Evolutionary conservation across 2,888 invertebrate genomes (phyloP).

Genomic region (Hypomecis atomaria): DNA sequence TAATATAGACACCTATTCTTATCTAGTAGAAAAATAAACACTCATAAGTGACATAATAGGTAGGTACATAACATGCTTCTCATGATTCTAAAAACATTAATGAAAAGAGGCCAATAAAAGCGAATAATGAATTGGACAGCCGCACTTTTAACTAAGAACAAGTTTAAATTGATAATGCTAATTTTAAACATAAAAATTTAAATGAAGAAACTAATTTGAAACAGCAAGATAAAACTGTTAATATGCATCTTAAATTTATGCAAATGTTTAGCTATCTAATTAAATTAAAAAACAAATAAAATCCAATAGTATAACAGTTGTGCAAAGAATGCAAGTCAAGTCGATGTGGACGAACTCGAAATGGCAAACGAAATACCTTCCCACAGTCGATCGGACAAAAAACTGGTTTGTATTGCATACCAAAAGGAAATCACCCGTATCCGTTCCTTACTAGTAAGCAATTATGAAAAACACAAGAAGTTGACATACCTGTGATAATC

Average conservation of each 20-base stretch:
- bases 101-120: not conserved
- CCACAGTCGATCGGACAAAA: slow-evolving; percentile 77
- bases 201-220: not conserved
- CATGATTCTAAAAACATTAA: not conserved
- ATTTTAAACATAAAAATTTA: slow-evolving; percentile 9
- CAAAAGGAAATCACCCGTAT: slow-evolving; percentile 73
- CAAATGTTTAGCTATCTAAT: slow-evolving; percentile 3
- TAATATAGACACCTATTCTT: slow-evolving; percentile 1
- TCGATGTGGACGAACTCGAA: slow-evolving; percentile 43
- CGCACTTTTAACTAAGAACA: not conserved
- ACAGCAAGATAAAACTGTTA: slow-evolving; percentile 1
- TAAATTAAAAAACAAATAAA: slow-evolving; percentile 21
- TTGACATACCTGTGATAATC: slow-evolving; percentile 60
- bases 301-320: slow-evolving; percentile 29
- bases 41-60: not conserved
- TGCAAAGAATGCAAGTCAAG: slow-evolving; percentile 49
- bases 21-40: slow-evolving; percentile 5
- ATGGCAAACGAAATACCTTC: slow-evolving; percentile 71
- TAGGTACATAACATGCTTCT: not conserved
- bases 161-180: slow-evolving; percentile 3
- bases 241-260: slow-evolving; percentile 8
- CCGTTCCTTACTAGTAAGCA: slow-evolving; percentile 57
- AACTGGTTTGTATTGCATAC: slow-evolving; percentile 76
- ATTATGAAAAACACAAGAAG: slow-evolving; percentile 62
- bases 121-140: not conserved